Evolutionary conservation across 2,113 vertebrate species (phyloP), one percentile per base, ranked within the genome.

Genomic region (Ophiodon elongatus): DNA sequence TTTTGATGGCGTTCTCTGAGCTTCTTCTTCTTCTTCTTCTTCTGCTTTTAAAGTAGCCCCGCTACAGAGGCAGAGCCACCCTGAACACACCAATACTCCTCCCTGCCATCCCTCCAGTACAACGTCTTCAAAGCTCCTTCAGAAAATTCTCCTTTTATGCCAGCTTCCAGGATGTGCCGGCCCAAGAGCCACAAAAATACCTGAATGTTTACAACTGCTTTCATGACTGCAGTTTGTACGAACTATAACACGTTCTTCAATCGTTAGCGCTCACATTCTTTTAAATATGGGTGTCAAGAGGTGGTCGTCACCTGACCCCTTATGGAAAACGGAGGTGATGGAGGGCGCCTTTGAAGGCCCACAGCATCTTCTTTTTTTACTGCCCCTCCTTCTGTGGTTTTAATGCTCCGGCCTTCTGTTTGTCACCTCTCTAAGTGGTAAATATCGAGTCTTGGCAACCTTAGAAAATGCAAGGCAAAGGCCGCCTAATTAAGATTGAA

Each of bases 401-500:
- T 59, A 83, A 75, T 27, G 60, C 59, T 21, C 43, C 25, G 27
- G n/a, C 64, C 69, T 45, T 62, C 19, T 74, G 73, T 80, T 76
- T 77, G 54, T 78, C 64, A 80, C 79, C 69, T 76, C 64, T 72
- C 31, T 13, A 14, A 71, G 62, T 31, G 37, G 65, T 62, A 13
- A 74, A 87, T 67, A 64, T 80, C 17, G 6, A 50, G 52, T 79
- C 35, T 67, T 47, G 67, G 84, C 2, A 56, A 14, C 76, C 41
- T 70, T 47, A 33, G 47, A 80, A 23, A 63, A 81, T 62, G 39
- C n/a, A 33, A 59, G 41, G 37, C 17, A 43, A 54, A 52, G 74
- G 54, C 59, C 6, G 25, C 64, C 76, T 85, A 83, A 85, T 91
- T 90, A 87, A 76, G 81, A 81, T 37, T 54, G 33, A 78, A 79